phyloP scores from a whole-genome alignment of 1,140 invertebrate species.

The Littorina saxatilis region DNA sequence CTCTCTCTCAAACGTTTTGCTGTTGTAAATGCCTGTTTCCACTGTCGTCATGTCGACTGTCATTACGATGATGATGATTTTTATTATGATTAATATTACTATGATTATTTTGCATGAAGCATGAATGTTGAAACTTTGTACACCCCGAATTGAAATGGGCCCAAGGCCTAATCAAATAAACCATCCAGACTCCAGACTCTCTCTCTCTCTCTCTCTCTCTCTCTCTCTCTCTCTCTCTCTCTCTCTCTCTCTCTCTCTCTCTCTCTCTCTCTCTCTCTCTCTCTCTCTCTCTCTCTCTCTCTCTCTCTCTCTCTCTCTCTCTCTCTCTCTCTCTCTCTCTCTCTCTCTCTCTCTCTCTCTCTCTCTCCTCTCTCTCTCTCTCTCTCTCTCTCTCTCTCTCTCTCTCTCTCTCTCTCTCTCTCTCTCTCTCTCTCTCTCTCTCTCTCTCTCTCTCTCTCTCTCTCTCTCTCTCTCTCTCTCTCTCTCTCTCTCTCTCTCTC shows the following conservation, averaged over 20 bases:
- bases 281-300: background rate
- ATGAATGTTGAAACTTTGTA: too few species aligned
- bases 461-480: background rate
- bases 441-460: background rate
- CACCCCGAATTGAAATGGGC: too few species aligned
- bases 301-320: background rate
- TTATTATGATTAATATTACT: too few species aligned
- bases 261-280: conserved; percentile 4
- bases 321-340: background rate
- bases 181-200: too few species aligned
- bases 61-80: too few species aligned
- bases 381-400: background rate
- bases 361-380: conserved; percentile 13
- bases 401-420: background rate
- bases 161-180: too few species aligned
- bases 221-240: conserved; percentile 14
- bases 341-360: conserved; percentile 1
- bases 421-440: background rate
- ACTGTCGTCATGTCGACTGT: too few species aligned
- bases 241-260: background rate
- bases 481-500: too few species aligned
- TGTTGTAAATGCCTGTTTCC: too few species aligned
- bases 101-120: too few species aligned
- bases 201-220: background rate
- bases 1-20: too few species aligned